These are phyloP conservation scores for Leguminivora glycinivorella DNA, from an alignment of 1,140 invertebrate genomes.

Conservation along the genomic window DNA sequence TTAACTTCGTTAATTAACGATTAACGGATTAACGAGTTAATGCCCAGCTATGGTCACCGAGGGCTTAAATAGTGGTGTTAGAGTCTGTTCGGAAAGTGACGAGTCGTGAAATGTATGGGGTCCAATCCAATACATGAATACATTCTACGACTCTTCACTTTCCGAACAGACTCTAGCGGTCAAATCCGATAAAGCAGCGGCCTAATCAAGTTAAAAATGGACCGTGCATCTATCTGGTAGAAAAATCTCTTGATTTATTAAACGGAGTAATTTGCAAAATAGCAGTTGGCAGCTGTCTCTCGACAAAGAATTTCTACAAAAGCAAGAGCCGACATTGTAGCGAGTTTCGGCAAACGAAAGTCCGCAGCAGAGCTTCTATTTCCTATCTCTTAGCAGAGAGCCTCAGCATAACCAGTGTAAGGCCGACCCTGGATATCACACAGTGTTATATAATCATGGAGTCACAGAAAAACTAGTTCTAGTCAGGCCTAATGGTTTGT, in stretches of 20 bases:
- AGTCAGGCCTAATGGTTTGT: background rate
- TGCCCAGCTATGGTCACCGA: too few species aligned
- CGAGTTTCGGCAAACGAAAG: slow-evolving; percentile 17
- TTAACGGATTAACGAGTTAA: too few species aligned
- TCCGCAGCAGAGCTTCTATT: background rate
- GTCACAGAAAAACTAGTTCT: background rate
- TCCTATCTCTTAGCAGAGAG: background rate
- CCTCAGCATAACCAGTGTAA: background rate
- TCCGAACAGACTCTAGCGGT: too few species aligned
- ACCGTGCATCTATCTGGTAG: background rate
- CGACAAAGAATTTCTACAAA: slow-evolving; percentile 2
- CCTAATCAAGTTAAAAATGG: background rate
- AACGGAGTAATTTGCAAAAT: slow-evolving; percentile 22
- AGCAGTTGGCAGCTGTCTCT: slow-evolving; percentile 23
- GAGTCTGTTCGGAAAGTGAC: too few species aligned
- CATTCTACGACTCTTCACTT: too few species aligned
- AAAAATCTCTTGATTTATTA: slow-evolving; percentile 5
- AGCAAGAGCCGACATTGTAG: slow-evolving; percentile 10
- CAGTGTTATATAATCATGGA: background rate
- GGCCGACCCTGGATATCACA: background rate
- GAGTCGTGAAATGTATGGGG: too few species aligned
- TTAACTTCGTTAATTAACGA: too few species aligned
- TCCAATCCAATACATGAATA: too few species aligned
- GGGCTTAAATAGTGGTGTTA: too few species aligned
- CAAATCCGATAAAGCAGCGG: too few species aligned